Percentiles rank a stretch among this genome's conserved stretches.
Evolutionary conservation across 2,888 invertebrate species (phyloP).

Genomic region (Aethes cnicana): DNA sequence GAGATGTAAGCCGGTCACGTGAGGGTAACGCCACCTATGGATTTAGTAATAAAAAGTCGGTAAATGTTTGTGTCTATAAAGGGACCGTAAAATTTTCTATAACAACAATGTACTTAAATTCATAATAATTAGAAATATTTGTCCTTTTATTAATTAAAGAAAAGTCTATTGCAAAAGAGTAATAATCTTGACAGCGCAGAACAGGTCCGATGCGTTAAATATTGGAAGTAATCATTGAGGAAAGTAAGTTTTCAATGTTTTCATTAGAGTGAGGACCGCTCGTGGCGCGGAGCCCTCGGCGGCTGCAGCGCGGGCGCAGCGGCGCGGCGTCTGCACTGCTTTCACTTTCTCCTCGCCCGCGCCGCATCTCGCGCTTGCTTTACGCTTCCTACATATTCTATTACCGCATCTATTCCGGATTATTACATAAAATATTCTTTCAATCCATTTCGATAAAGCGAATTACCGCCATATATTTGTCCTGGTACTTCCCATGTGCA

Average conservation of each 20-base stretch:
- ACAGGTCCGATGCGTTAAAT: too few species aligned
- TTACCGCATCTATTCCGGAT: constrained; percentile 61
- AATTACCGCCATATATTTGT: neutral
- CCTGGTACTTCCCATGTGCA: neutral
- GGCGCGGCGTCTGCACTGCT: constrained; percentile 76
- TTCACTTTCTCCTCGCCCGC: constrained; percentile 76
- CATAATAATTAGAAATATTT: too few species aligned
- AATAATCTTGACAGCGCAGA: too few species aligned
- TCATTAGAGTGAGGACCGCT: neutral
- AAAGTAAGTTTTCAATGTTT: neutral
- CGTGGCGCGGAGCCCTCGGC: constrained; percentile 43
- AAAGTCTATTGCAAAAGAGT: too few species aligned
- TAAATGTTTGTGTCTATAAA: constrained; percentile 57
- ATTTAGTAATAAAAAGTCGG: constrained; percentile 80
- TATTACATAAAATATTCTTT: constrained; percentile 47
- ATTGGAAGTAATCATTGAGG: too few species aligned
- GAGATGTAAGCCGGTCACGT: constrained; percentile 64
- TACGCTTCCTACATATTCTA: constrained; percentile 58
- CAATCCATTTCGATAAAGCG: constrained; percentile 16
- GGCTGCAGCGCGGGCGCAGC: constrained; percentile 50
- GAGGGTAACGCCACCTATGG: constrained; percentile 74
- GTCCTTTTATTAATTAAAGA: too few species aligned
- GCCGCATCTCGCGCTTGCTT: constrained; percentile 62
- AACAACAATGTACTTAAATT: too few species aligned
- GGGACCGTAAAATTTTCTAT: neutral